Evolutionary conservation across 2,113 vertebrate genomes (phyloP), one percentile per base, ranked within the genome.

Genomic region (Corydoras sp.): DNA sequence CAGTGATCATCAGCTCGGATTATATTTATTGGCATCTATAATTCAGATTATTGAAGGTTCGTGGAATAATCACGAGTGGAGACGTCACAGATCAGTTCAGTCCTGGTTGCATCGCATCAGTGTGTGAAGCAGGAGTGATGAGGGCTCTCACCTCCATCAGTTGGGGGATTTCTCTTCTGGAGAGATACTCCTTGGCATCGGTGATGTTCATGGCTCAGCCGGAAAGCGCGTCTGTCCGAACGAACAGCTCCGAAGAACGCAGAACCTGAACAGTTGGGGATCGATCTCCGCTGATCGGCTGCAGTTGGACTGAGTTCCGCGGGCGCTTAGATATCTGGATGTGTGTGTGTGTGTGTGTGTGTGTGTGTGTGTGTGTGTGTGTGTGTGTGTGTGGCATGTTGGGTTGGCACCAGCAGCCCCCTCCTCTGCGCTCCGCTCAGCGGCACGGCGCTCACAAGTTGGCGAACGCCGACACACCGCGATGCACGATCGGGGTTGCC

Each of bases 181-280:
- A 86, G 81, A 98, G 92, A 73, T 98, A 98, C 77, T 98, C 95
- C 91, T 95, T 97, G 58, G 93, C 92, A 72, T 98, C 96, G 85
- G 83, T 90, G 87, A 90, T 89, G 85, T 91, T 97, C 95, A 98
- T 98, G 72, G 84, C 86, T 72, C 7, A 18, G 15, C 68, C 60
- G 56, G n/a, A 24, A 24, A 59, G 24, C 55, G 31, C 66, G 15
- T 12, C 13, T 50, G 24, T 51, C 32, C 14, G 5, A 49, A 68
- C 29, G 10, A 31, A 31, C 30, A 13, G 18, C 1, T 24, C 18
- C 9, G 2, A 3, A 15, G 2, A 62, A 9, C 2, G 15, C 54
- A 5, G n/a, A 7, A 11, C 6, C 18, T 43, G 35, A 15, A 65
- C 10, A n/a, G 18, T n/a, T 29, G 32, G 0, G 11, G 15, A 14